Percentiles rank a stretch among this genome's conserved stretches.
Evolutionary conservation across 2,797 vertebrate genomes (phyloP).

Genomic region (Sebastes cheni): DNA sequence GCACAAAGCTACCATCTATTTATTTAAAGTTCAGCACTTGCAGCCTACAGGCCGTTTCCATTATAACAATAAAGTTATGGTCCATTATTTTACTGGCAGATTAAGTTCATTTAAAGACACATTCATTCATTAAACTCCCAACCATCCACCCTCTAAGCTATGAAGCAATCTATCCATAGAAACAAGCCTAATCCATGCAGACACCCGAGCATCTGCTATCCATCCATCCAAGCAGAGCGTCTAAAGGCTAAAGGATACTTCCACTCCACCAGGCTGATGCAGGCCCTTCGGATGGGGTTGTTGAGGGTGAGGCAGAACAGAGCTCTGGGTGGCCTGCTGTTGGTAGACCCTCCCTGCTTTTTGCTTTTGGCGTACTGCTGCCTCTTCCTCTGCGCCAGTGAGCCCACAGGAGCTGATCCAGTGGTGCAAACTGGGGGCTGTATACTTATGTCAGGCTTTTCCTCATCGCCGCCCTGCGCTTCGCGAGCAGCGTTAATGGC

Average conservation of each 20-base stretch:
- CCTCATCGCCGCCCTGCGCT: conserved; percentile 83
- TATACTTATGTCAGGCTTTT: conserved; percentile 85
- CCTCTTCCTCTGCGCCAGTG: conserved; percentile 96
- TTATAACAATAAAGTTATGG: background rate
- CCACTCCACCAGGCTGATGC: conserved; percentile 99
- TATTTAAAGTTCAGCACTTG: background rate
- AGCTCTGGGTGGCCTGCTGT: conserved; percentile 94
- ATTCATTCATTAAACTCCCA: background rate
- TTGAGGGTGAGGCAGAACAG: conserved; percentile 98
- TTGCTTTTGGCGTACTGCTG: conserved; percentile 99
- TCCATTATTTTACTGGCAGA: background rate
- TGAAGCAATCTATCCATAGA: background rate
- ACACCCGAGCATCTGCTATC: background rate
- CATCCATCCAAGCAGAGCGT: background rate
- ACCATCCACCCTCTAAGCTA: background rate
- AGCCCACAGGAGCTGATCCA: conserved; percentile 85
- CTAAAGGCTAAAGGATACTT: conserved; percentile 92
- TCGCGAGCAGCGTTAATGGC: conserved; percentile 93
- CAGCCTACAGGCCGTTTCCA: background rate
- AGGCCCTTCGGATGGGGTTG: conserved; percentile 98
- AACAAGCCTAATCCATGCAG: conserved; percentile 6
- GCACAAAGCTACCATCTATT: background rate
- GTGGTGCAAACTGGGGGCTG: conserved; percentile 62
- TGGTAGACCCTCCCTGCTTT: conserved; percentile 94
- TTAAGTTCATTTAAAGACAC: background rate